phyloP scores from a whole-genome alignment of 2,113 vertebrate species.

The Pteropus alecto region DNA sequence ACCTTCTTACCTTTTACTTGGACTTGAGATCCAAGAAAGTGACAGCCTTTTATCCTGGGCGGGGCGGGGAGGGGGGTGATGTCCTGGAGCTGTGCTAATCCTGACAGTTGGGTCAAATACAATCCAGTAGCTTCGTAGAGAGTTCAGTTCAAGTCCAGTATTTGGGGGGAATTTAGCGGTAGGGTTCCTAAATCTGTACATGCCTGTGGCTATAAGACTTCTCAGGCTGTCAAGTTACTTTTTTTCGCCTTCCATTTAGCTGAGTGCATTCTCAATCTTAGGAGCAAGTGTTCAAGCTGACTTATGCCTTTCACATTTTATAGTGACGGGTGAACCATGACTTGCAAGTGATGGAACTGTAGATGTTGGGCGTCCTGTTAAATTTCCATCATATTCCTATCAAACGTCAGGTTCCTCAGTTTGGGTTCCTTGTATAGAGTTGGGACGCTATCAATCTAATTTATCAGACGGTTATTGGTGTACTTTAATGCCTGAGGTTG shows the following conservation, averaged over 20 bases:
- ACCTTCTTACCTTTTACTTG: not conserved
- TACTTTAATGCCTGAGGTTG: slow-evolving; percentile 33
- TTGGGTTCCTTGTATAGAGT: not conserved
- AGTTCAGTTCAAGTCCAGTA: not conserved
- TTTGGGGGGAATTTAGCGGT: not conserved
- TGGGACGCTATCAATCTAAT: not conserved
- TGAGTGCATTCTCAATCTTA: not conserved
- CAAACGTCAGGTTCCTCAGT: not conserved
- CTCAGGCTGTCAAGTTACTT: not conserved
- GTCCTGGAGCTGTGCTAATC: not conserved
- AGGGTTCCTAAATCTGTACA: not conserved
- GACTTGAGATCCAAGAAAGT: slow-evolving; percentile 41
- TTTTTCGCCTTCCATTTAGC: not conserved
- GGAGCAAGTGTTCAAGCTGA: not conserved
- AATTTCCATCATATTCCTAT: not conserved
- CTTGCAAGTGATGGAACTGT: not conserved
- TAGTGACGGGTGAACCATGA: not conserved
- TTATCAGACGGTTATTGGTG: not conserved
- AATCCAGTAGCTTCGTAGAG: not conserved
- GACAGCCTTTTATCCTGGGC: slow-evolving; percentile 6
- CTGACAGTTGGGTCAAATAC: not conserved
- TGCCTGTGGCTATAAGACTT: not conserved
- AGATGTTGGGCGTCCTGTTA: not conserved
- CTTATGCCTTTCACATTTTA: not conserved
- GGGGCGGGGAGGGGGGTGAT: not conserved